Percentiles rank a stretch among this genome's conserved stretches.
Conservation (phyloP, 2,797 vertebrate genomes). For the Pseudochaenichthys georgianus region DNA sequence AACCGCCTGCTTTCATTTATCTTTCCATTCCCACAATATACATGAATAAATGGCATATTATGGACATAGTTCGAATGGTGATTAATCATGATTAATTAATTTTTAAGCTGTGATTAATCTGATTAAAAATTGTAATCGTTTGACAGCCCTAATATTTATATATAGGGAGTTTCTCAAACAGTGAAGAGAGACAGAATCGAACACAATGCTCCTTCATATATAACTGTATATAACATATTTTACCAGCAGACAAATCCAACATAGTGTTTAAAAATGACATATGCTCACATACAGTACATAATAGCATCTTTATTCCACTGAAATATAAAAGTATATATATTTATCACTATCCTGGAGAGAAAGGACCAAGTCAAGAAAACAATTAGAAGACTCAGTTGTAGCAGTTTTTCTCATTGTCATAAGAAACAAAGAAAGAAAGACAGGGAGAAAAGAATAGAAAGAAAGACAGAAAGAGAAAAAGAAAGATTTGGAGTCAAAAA, state of each 20-base stretch:
- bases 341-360: slow-evolving; percentile 85
- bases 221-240: not conserved
- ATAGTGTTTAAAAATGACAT: slow-evolving; percentile 58
- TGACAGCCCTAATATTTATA: too few relatives aligned
- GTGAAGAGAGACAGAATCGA: not conserved
- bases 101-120: too few relatives aligned
- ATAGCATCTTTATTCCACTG: slow-evolving; percentile 88
- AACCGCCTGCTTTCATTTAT: too few relatives aligned
- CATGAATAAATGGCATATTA: too few relatives aligned
- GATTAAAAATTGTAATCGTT: too few relatives aligned
- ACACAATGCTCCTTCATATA: not conserved
- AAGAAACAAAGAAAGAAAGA: slow-evolving; percentile 68
- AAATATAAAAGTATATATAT: slow-evolving; percentile 91
- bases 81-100: too few relatives aligned
- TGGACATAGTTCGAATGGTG: too few relatives aligned
- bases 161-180: not conserved
- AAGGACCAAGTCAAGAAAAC: slow-evolving; percentile 85
- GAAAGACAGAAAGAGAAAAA: slow-evolving; percentile 59
- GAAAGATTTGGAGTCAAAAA: slow-evolving; percentile 67
- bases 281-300: slow-evolving; percentile 79
- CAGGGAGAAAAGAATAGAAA: slow-evolving; percentile 18
- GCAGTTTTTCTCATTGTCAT: slow-evolving; percentile 78
- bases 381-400: slow-evolving; percentile 74
- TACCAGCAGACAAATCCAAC: not conserved
- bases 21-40: too few relatives aligned